These are phyloP conservation scores for Rhaphigaster nebulosa DNA, from an alignment of 2,888 invertebrate species.

Conservation along the genomic window DNA sequence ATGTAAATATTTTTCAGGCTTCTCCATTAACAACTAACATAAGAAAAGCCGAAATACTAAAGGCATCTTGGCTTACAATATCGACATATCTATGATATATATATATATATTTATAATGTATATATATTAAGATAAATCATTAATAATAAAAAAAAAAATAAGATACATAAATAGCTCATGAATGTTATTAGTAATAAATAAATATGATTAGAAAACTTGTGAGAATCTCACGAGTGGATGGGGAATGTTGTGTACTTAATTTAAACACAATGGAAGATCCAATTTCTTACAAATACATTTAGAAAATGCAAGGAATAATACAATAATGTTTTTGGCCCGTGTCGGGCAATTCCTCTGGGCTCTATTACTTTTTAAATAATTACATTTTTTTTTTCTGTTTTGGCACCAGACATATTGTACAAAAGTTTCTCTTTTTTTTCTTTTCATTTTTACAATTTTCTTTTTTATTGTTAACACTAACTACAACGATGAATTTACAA, in stretches of 20 bases:
- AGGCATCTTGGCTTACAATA: constrained; percentile 62
- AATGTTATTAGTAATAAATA: constrained; percentile 54
- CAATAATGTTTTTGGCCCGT: background rate
- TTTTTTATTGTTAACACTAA: constrained; percentile 48
- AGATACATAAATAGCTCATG: constrained; percentile 55
- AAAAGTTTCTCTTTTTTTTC: constrained; percentile 47
- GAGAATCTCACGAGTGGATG: constrained; percentile 54
- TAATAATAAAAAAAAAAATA: constrained; percentile 47
- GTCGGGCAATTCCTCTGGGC: background rate
- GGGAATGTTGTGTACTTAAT: constrained; percentile 59
- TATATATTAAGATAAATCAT: constrained; percentile 42
- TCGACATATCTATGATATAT: constrained; percentile 52
- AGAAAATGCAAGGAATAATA: constrained; percentile 53
- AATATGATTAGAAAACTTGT: constrained; percentile 53
- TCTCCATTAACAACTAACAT: constrained; percentile 64
- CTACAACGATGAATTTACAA: constrained; percentile 59
- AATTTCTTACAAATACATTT: constrained; percentile 47
- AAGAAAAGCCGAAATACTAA: constrained; percentile 62
- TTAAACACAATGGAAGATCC: constrained; percentile 57
- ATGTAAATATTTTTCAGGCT: constrained; percentile 60
- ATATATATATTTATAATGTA: constrained; percentile 43
- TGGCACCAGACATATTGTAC: constrained; percentile 60
- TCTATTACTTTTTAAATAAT: constrained; percentile 9
- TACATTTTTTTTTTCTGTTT: constrained; percentile 50
- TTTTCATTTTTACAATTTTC: constrained; percentile 38